Percentiles rank a stretch among this genome's conserved stretches.
Conservation (phyloP, 2,113 vertebrate genomes). For the Dicrurus megarhynchus region DNA sequence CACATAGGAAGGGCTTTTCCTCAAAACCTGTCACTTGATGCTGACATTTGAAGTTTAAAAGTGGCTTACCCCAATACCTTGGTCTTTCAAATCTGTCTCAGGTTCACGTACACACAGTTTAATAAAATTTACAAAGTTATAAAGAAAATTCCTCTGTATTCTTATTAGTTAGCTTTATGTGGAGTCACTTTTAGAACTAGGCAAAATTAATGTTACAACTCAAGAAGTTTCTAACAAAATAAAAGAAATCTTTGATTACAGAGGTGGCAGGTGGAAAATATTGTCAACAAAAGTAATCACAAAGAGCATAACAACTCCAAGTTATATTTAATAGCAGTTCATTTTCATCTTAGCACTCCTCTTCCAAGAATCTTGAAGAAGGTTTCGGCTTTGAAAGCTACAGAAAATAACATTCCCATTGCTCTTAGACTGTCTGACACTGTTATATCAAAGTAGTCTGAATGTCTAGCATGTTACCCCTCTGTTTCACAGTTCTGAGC, state of each 20-base stretch:
- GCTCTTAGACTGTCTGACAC: neutral
- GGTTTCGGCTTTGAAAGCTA: neutral
- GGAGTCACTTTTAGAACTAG: neutral
- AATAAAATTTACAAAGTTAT: neutral
- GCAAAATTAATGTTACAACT: neutral
- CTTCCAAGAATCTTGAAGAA: neutral
- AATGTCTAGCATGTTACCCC: neutral
- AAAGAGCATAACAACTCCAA: neutral
- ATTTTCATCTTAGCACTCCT: neutral
- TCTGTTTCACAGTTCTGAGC: neutral
- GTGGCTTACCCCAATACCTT: neutral
- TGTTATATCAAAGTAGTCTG: neutral
- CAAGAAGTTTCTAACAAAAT: neutral
- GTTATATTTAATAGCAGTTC: neutral
- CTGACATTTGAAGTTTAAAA: neutral
- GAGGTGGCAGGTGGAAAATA: neutral
- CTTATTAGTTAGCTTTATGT: neutral
- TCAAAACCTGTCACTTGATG: neutral
- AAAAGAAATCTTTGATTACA: neutral
- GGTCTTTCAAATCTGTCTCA: neutral
- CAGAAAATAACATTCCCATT: neutral
- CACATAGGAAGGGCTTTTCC: neutral
- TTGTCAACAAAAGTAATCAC: neutral
- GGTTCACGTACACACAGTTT: neutral
- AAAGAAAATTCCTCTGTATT: neutral